Evolutionary conservation across 2,113 vertebrate species (phyloP).

Genomic region (Pachypanchax playfairii): DNA sequence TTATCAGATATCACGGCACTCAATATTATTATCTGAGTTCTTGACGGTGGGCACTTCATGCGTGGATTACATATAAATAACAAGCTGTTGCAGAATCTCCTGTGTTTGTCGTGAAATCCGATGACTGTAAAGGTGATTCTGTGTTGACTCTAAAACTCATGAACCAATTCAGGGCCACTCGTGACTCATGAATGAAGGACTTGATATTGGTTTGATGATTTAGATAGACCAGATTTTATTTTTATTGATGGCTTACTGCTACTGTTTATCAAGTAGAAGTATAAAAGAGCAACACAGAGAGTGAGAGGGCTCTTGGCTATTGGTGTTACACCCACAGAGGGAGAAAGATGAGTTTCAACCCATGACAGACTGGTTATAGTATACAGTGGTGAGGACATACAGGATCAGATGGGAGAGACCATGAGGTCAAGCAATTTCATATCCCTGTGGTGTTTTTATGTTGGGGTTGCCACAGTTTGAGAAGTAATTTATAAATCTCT

Average conservation of each 20-base stretch:
- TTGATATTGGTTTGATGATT: neutral
- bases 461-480: neutral
- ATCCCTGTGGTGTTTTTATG: slow-evolving; percentile 37
- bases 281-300: neutral
- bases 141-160: too few relatives aligned
- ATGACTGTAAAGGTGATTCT: too few relatives aligned
- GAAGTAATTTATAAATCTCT: slow-evolving; percentile 18
- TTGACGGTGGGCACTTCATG: too few relatives aligned
- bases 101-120: too few relatives aligned
- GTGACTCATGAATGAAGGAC: too few relatives aligned
- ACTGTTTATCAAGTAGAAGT: slow-evolving; percentile 7
- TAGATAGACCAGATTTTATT: too few relatives aligned
- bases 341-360: slow-evolving; percentile 36
- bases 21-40: too few relatives aligned
- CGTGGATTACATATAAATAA: too few relatives aligned
- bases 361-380: slow-evolving; percentile 21
- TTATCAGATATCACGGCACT: too few relatives aligned
- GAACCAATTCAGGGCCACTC: too few relatives aligned
- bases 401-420: slow-evolving; percentile 23
- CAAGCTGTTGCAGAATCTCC: too few relatives aligned
- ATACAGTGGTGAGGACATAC: slow-evolving; percentile 15
- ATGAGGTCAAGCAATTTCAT: slow-evolving; percentile 46
- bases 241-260: too few relatives aligned
- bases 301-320: neutral
- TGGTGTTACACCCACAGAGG: slow-evolving; percentile 32